Evolutionary conservation across 2,113 vertebrate species (phyloP).

Genomic region (Salvelinus sp.): DNA sequence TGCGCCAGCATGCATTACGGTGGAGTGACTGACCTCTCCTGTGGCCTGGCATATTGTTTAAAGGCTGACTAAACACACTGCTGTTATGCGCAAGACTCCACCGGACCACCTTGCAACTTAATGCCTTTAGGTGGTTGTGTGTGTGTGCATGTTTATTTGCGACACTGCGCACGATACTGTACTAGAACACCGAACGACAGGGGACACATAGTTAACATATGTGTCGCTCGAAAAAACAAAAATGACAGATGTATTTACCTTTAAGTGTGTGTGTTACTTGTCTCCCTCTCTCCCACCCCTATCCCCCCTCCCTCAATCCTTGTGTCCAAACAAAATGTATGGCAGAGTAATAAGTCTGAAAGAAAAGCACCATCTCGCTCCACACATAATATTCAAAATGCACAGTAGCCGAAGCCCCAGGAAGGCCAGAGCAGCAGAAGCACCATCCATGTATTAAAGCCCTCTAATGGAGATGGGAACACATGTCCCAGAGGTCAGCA

Average conservation of each 20-base stretch:
- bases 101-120: not conserved
- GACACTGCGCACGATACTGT: not conserved
- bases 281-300: no score
- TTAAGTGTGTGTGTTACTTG: no score
- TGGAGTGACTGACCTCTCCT: not conserved
- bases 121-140: no score
- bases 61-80: constrained; percentile 68
- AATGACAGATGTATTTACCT: no score
- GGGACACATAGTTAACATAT: no score
- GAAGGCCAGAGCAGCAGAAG: not conserved
- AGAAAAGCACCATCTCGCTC: constrained; percentile 38
- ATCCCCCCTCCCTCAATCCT: constrained; percentile 39
- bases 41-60: constrained; percentile 60
- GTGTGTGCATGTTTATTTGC: not conserved
- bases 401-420: constrained; percentile 39
- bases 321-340: constrained; percentile 37
- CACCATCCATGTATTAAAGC: constrained; percentile 26
- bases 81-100: constrained; percentile 43
- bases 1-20: constrained; percentile 32
- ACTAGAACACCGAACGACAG: no score
- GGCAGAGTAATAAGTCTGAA: constrained; percentile 60
- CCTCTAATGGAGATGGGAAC: constrained; percentile 52
- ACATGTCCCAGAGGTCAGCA: constrained; percentile 16
- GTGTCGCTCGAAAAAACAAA: no score
- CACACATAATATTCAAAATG: constrained; percentile 60